Base-by-base conservation (phyloP, 2,113 vertebrate species). In the Prionailurus viverrinus region DNA sequence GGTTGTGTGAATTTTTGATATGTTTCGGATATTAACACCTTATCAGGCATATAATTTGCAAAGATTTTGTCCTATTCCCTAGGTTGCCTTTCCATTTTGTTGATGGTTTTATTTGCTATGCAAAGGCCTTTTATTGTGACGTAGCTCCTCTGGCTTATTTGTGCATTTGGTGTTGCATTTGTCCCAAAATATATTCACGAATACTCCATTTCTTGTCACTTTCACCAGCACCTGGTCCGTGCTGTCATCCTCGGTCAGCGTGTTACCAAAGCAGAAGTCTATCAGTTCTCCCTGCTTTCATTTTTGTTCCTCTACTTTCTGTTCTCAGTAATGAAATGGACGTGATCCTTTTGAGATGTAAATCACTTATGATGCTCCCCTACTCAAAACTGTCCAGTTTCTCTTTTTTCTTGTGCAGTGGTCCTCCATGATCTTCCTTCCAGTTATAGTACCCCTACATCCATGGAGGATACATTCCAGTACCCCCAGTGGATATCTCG, bases 211-310 rank as follows among this genome's bases (percentile, higher is more conserved):
- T 91, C 6, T 73, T 48, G 51, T 14, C 8, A 8, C 7, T 79
- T 21, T 76, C 1, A 0, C 9, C 9, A 58, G 0, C 66, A 16
- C 6, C 41, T 36, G 31, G 14, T 25, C 10, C 21, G 15, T 4
- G 13, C 69, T 36, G 5, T 11, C 11, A 12, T 53, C 14, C 8
- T 45, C 27, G 39, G 10, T 41, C 29, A 76, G 23, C 14, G 45
- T 12, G 21, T 84, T 39, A 51, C 10, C 39, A 3, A 31, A 8
- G 25, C 13, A 12, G 13, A 9, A 51, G 41, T 80, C 19, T 18
- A 0, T 51, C 15, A n/a, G 29, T 61, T 29, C 23, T 36, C 7
- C 19, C 78, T 90, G 14, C 4, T 55, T 31, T 82, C 0, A 27
- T 9, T 68, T 84, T 71, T 51, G 11, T 63, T 21, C 31, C 15